Evolutionary conservation across 2,797 vertebrate species (phyloP).

Genomic region (Anableps anableps): DNA sequence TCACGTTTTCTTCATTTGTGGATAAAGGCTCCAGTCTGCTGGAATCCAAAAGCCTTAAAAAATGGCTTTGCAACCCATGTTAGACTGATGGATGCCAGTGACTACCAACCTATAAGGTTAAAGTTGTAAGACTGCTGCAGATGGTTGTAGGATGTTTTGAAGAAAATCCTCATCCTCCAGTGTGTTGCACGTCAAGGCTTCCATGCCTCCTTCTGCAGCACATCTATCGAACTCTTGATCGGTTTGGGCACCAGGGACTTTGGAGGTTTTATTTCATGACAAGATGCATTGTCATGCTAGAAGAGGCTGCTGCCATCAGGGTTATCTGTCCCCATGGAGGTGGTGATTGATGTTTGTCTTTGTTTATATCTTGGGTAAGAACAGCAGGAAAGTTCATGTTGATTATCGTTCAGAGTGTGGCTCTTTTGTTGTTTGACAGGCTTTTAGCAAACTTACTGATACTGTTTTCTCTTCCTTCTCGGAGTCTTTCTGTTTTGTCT

Average conservation of each 20-base stretch:
- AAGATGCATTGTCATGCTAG: background rate
- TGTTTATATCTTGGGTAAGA: background rate
- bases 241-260: background rate
- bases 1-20: background rate
- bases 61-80: too few relatives aligned
- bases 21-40: background rate
- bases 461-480: background rate
- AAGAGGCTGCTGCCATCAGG: background rate
- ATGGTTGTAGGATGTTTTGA: background rate
- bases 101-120: too few relatives aligned
- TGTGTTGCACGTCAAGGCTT: background rate
- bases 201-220: background rate
- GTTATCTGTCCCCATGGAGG: background rate
- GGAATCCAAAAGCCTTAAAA: too few relatives aligned
- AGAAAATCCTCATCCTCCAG: background rate
- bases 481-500: background rate
- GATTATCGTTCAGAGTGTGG: background rate
- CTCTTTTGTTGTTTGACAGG: background rate
- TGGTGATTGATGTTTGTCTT: background rate
- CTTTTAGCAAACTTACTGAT: background rate
- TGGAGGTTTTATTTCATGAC: background rate
- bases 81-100: too few relatives aligned
- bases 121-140: too few relatives aligned
- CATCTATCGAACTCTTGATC: constrained; percentile 1
- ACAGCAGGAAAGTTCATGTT: background rate